Conservation (phyloP, 2,113 vertebrate genomes). For the Balaenoptera acutorostrata region DNA sequence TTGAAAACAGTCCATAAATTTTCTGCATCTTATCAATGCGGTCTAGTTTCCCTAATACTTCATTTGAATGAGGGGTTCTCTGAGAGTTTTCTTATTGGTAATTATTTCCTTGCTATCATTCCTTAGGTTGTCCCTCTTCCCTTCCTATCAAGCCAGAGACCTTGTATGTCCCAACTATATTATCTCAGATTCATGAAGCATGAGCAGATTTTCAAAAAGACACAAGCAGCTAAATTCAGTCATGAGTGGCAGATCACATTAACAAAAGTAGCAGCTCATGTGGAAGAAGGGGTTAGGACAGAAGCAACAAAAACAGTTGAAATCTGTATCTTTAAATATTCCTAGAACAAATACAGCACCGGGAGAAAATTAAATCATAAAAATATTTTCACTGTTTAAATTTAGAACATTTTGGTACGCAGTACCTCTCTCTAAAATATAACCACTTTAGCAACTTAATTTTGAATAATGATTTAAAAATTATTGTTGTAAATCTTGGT, state of each 20-base stretch:
- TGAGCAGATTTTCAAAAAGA: slow-evolving; percentile 74
- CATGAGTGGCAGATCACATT: slow-evolving; percentile 58
- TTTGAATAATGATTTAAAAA: not conserved
- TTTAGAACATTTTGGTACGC: not conserved
- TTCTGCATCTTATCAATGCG: not conserved
- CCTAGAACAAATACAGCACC: slow-evolving; percentile 51
- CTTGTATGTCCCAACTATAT: slow-evolving; percentile 68
- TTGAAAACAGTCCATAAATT: not conserved
- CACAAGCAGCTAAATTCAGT: slow-evolving; percentile 71
- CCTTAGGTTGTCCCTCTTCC: slow-evolving; percentile 14
- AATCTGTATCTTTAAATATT: slow-evolving; percentile 68
- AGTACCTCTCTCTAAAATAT: not conserved
- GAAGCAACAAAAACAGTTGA: slow-evolving; percentile 41
- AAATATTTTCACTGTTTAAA: slow-evolving; percentile 22
- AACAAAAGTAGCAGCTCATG: slow-evolving; percentile 54
- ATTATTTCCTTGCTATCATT: slow-evolving; percentile 26
- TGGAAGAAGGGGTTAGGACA: slow-evolving; percentile 48
- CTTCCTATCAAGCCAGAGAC: slow-evolving; percentile 45
- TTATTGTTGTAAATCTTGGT: not conserved
- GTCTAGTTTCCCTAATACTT: not conserved
- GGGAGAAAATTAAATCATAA: not conserved
- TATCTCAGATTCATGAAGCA: slow-evolving; percentile 73
- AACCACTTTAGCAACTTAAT: not conserved
- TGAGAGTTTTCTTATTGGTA: not conserved
- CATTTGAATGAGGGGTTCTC: not conserved